Conservation (phyloP, 2,113 vertebrate species). For the Marmota flaviventris region DNA sequence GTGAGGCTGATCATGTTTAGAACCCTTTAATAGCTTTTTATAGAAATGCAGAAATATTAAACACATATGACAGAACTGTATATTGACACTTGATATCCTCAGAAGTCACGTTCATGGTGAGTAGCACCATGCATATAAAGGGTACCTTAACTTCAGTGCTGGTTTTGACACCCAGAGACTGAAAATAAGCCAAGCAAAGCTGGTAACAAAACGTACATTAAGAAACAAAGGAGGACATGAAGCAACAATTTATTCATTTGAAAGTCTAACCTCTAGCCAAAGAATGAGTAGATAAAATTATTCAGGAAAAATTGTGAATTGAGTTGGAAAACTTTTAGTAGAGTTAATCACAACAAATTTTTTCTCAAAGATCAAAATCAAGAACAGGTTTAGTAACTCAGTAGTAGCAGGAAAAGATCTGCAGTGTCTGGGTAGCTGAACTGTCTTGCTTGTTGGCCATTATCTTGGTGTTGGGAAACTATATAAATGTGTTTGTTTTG, state of each 20-base stretch:
- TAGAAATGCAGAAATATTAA: background rate
- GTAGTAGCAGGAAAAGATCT: background rate
- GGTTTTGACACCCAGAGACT: too few relatives aligned
- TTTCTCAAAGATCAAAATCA: background rate
- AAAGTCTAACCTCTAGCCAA: background rate
- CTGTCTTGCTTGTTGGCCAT: background rate
- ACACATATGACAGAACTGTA: background rate
- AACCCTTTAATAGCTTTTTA: background rate
- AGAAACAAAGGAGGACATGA: background rate
- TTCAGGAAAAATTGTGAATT: background rate
- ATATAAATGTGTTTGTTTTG: background rate
- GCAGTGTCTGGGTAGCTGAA: background rate
- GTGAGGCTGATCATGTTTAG: background rate
- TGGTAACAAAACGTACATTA: background rate
- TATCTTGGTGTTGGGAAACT: background rate
- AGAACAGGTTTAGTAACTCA: background rate
- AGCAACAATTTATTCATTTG: background rate
- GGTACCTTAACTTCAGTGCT: background rate
- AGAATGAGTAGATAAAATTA: background rate
- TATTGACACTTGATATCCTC: background rate
- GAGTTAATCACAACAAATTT: background rate
- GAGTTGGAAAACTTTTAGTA: background rate
- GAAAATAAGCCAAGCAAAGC: background rate
- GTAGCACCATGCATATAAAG: background rate
- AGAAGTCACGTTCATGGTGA: background rate